Evolutionary conservation across 1,140 invertebrate species (phyloP).

Genomic region (Aphidius ervi): DNA sequence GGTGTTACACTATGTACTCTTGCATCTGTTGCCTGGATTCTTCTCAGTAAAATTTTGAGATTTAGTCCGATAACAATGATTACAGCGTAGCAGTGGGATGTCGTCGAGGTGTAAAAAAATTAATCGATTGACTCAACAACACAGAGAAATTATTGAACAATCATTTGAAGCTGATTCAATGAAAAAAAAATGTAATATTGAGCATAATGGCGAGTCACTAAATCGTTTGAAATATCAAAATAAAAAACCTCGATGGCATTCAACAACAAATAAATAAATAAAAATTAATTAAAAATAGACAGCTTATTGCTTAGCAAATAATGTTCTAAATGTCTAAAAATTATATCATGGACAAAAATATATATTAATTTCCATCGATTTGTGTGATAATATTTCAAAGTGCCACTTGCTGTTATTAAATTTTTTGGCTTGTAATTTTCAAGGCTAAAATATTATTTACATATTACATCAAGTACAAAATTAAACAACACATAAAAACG

Average conservation of each 20-base stretch:
- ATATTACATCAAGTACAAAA: neutral
- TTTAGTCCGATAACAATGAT: constrained; percentile 76
- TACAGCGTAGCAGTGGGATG: constrained; percentile 58
- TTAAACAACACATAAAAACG: neutral
- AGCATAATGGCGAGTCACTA: no score
- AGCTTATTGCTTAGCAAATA: no score
- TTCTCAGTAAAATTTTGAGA: constrained; percentile 84
- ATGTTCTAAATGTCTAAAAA: no score
- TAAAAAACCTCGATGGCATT: no score
- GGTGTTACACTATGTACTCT: constrained; percentile 74
- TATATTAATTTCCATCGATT: neutral
- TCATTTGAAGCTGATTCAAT: neutral
- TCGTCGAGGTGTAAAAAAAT: constrained; percentile 36
- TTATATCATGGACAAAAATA: no score
- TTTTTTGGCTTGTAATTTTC: neutral
- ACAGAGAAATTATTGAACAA: neutral
- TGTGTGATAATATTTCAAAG: neutral
- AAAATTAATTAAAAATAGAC: no score
- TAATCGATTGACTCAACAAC: neutral
- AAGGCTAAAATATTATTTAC: neutral
- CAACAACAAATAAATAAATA: no score
- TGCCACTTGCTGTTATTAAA: neutral
- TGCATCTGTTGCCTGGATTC: constrained; percentile 77
- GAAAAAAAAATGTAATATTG: neutral
- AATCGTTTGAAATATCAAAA: no score